Conservation (phyloP, 2,113 vertebrate genomes). For the Alligator mississippiensis region DNA sequence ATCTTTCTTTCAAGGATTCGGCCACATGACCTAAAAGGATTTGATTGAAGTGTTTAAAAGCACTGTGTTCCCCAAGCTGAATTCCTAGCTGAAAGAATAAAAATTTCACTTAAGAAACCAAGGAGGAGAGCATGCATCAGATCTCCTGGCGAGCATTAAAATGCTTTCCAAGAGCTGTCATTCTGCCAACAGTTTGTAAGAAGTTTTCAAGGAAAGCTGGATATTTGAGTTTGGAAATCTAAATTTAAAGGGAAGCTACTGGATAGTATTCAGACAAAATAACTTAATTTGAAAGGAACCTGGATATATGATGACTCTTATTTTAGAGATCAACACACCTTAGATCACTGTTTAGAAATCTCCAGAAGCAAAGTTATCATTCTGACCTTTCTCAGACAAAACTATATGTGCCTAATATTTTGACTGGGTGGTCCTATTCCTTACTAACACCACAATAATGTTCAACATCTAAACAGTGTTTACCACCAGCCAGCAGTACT, state of each 20-base stretch:
- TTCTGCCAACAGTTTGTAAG: neutral
- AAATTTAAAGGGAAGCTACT: neutral
- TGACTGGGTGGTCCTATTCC: neutral
- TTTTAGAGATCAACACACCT: neutral
- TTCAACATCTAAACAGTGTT: neutral
- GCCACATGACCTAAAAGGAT: neutral
- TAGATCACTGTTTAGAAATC: neutral
- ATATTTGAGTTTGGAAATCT: neutral
- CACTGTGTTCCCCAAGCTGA: neutral
- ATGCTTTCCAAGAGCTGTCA: neutral
- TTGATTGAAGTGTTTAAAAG: neutral
- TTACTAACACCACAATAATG: neutral
- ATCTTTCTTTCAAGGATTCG: neutral
- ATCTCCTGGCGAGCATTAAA: neutral
- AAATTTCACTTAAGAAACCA: neutral
- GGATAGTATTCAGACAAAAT: neutral
- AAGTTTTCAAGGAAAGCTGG: neutral
- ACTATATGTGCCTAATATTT: neutral
- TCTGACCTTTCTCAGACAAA: neutral
- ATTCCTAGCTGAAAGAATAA: neutral
- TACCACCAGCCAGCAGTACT: neutral
- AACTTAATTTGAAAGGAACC: neutral
- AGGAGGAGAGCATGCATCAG: neutral
- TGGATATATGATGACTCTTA: neutral
- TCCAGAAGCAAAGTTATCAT: fast-evolving